These are phyloP conservation scores for Diadophis punctatus DNA, from an alignment of 2,113 vertebrate species.

Conservation along the genomic window DNA sequence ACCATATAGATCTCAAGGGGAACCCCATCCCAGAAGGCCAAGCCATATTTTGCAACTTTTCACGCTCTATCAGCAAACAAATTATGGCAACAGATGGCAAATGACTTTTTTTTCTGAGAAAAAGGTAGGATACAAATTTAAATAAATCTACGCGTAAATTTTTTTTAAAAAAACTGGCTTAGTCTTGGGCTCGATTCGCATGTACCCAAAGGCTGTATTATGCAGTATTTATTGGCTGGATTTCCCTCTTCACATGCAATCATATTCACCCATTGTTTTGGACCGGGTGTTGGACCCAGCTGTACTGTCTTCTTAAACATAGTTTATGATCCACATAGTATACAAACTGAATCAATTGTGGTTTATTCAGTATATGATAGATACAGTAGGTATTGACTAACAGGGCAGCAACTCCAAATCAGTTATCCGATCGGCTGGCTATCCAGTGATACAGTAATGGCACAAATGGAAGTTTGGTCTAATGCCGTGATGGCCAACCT, in stretches of 20 bases:
- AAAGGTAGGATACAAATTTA: not conserved
- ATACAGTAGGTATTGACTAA: not conserved
- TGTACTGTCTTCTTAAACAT: not conserved
- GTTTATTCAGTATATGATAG: not conserved
- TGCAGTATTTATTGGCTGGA: not conserved
- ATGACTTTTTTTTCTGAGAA: not conserved
- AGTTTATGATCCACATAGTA: not conserved
- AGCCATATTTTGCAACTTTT: not conserved
- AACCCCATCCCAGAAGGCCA: not conserved
- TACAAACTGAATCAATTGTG: not conserved
- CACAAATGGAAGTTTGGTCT: not conserved
- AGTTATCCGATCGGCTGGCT: not conserved
- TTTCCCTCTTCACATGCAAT: not conserved
- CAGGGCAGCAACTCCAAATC: not conserved
- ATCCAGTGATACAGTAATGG: not conserved
- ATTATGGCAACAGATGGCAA: not conserved
- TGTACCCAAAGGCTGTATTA: not conserved
- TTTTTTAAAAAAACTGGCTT: not conserved
- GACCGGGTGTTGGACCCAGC: not conserved
- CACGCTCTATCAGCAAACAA: not conserved
- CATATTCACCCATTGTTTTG: not conserved
- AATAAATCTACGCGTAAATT: not conserved
- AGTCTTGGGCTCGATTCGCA: not conserved
- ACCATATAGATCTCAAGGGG: not conserved
- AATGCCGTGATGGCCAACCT: too few relatives aligned